Percentiles rank a stretch among this genome's conserved stretches.
These are phyloP conservation scores for Nasonia vitripennis DNA, from an alignment of 1,140 invertebrate species.

Conservation along the genomic window DNA sequence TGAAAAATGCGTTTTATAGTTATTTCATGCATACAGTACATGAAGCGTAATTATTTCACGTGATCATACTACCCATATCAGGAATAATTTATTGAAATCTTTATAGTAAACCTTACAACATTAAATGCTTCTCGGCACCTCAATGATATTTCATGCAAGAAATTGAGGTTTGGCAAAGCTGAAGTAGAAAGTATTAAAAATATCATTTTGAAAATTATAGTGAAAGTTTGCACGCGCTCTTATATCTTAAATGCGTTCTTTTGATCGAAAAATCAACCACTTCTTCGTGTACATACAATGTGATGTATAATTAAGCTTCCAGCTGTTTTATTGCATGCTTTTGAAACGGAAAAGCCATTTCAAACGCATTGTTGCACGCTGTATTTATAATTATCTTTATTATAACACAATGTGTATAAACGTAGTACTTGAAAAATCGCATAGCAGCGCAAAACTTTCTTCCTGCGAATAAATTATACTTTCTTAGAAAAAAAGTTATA, in stretches of 20 bases:
- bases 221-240: constrained; percentile 3
- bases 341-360: no score
- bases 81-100: not conserved
- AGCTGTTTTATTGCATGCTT: not conserved
- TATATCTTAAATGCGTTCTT: not conserved
- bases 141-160: no score
- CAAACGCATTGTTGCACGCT: no score
- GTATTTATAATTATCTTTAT: no score
- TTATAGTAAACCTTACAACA: not conserved
- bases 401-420: no score
- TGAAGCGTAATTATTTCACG: not conserved
- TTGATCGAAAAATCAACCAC: constrained; percentile 8
- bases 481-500: no score
- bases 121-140: not conserved
- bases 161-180: no score
- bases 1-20: not conserved
- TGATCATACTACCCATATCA: not conserved
- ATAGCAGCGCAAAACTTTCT: no score
- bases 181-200: not conserved
- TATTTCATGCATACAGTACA: not conserved
- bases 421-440: no score
- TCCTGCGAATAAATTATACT: no score
- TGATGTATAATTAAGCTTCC: constrained; percentile 6
- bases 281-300: constrained; percentile 5
- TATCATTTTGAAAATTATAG: not conserved